These are phyloP conservation scores for Chironomus striatipennis DNA, from an alignment of 1,140 invertebrate species.

Conservation along the genomic window DNA sequence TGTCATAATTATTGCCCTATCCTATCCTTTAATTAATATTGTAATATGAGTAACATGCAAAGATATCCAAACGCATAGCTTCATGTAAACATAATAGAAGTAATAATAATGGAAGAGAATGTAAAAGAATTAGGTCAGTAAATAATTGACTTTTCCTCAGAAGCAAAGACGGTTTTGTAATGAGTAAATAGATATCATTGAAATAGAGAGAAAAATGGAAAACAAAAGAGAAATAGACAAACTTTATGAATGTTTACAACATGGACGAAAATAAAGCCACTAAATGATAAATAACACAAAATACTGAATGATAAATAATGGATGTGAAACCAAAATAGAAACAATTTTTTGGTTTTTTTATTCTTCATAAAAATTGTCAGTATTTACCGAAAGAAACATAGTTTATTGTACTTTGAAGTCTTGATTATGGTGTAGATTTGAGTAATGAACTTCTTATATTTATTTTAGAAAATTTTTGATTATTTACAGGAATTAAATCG, in stretches of 20 bases:
- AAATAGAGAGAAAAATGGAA: neutral
- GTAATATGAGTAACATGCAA: neutral
- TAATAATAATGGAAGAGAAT: neutral
- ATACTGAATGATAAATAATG: no score
- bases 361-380: no score
- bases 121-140: neutral
- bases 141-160: conserved; percentile 12
- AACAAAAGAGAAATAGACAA: neutral
- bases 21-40: neutral
- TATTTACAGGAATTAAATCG: no score
- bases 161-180: neutral
- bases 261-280: no score
- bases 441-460: no score
- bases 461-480: no score
- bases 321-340: no score
- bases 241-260: neutral
- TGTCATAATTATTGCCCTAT: neutral
- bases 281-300: no score
- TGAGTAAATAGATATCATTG: conserved; percentile 3
- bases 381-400: no score
- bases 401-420: no score
- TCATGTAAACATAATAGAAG: neutral
- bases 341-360: no score
- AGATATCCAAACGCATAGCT: neutral
- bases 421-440: no score